A percentile compares a stretch with the other conserved stretches of the same genome.
Conservation (phyloP, 2,888 invertebrate species). For the Conchocele bisecta region DNA sequence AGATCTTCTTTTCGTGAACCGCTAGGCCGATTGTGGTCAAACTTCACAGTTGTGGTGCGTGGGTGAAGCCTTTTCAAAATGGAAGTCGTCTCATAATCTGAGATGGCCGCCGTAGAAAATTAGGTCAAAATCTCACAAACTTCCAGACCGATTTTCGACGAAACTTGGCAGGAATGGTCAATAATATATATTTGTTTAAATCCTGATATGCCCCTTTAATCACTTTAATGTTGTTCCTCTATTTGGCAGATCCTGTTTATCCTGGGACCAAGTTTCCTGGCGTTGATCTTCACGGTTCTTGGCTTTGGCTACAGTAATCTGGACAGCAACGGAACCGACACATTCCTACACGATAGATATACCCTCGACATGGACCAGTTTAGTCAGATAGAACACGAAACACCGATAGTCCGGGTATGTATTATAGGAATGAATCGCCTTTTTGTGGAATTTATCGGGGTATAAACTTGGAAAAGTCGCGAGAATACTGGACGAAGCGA, state of each 20-base stretch:
- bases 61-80: too few relatives aligned
- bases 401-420: slow-evolving; percentile 59
- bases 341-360: slow-evolving; percentile 65
- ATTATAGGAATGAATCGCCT: too few relatives aligned
- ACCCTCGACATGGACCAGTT: slow-evolving; percentile 65
- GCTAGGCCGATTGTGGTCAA: too few relatives aligned
- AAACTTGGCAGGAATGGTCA: background rate
- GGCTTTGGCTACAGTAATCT: slow-evolving; percentile 73
- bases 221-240: background rate
- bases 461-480: too few relatives aligned
- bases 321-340: slow-evolving; percentile 62
- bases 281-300: slow-evolving; percentile 67
- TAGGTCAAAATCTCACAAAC: too few relatives aligned
- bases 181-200: background rate
- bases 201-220: background rate
- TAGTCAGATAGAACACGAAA: slow-evolving; percentile 52
- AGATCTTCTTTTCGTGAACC: too few relatives aligned
- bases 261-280: slow-evolving; percentile 69
- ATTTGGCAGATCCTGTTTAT: slow-evolving; percentile 67
- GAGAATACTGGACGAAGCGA: too few relatives aligned
- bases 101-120: too few relatives aligned
- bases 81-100: too few relatives aligned
- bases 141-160: too few relatives aligned
- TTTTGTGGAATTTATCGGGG: too few relatives aligned
- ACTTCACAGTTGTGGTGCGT: too few relatives aligned